Evolutionary conservation across 1,140 invertebrate genomes (phyloP), one percentile per base, ranked within the genome.

Genomic region (Papilio dardanus): DNA sequence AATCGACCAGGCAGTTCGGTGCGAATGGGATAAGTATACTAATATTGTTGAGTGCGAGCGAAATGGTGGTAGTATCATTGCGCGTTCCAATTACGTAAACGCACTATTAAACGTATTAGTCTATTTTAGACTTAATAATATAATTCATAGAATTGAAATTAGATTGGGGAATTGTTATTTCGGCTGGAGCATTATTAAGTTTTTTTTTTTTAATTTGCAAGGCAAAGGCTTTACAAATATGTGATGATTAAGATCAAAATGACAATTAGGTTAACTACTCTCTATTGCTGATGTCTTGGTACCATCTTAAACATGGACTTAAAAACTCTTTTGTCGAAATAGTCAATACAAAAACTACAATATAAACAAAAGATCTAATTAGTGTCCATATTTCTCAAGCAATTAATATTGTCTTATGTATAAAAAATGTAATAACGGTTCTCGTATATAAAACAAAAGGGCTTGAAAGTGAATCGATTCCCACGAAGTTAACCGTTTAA

Each of bases 1-100:
- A 89, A 85, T 78, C 76, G 71, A 73, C 42, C 71, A 46, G 71
- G 77, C 74, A 67, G 58, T 54, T 24, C 71, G 76, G 80, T 35
- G 58, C 58, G 81, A 83, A 46, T 74, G 81, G 46, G 81, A 82
- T 67, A 77, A 31, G 58, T 62, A 68, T 67, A 75, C 28, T 28
- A 33, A 37, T 14, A 28, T 28, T 5, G 33, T 24, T 31, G 67
- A 30, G 80, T 54, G 80, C 28, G 71, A 83, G 73, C 40, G 80
- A 80, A 78, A 83, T 62, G 37, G 54, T 12, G 21, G 24, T 33
- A 35, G 24, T n/a, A 46, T 40, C 35, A 24, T 73, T 76, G 68
- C 42, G 33, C 37, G 74, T 71, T 76, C 77, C 75, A 75, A 73
- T 73, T 73, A 73, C 71, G 71, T 73, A 73, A 73, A 54, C 71